Evolutionary conservation across 2,113 vertebrate species (phyloP).

Genomic region (Tapirus terrestris): DNA sequence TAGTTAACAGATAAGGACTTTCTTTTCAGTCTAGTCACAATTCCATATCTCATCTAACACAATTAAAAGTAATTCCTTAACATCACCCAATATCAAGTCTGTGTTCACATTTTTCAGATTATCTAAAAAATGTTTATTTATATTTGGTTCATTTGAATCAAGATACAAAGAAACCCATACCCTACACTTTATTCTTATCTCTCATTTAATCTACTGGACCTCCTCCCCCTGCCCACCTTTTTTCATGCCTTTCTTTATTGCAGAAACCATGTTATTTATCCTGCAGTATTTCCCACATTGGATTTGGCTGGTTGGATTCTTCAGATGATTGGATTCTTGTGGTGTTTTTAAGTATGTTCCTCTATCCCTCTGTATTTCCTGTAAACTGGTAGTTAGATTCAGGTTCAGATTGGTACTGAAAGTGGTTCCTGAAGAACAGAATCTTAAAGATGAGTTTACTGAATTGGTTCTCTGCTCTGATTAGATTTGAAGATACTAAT

Average conservation of each 20-base stretch:
- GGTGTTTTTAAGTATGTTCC: not conserved
- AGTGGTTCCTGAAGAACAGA: not conserved
- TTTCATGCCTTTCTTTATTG: not conserved
- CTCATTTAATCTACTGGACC: not conserved
- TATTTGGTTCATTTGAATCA: not conserved
- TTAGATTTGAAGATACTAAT: not conserved
- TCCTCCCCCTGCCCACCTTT: not conserved
- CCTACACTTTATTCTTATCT: not conserved
- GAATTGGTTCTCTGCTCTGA: not conserved
- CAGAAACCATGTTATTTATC: not conserved
- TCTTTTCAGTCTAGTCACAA: not conserved
- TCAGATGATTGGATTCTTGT: not conserved
- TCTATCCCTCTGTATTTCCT: not conserved
- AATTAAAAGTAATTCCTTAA: not conserved
- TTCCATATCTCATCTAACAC: not conserved
- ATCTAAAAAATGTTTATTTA: not conserved
- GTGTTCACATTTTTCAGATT: not conserved
- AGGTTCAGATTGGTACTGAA: not conserved
- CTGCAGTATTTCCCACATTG: not conserved
- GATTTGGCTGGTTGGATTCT: not conserved
- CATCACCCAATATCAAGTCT: not conserved
- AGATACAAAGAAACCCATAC: not conserved
- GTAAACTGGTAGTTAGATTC: not conserved
- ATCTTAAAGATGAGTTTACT: not conserved
- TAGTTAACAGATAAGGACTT: not conserved